phyloP scores from a whole-genome alignment of 2,113 vertebrate species.

The human region GRCh38 chr9:72611501-72612000 shows the following conservation, averaged over 20 bases:
- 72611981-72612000: background rate
- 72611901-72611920: background rate
- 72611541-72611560: background rate
- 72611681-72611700: background rate
- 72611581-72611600: background rate
- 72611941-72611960: background rate
- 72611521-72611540: background rate
- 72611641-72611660: background rate
- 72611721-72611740: slow-evolving; percentile 8
- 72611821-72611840: background rate
- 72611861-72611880: background rate
- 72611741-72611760: background rate
- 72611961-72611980: background rate
- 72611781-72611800: background rate
- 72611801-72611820: background rate
- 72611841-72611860: too few relatives aligned
- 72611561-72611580: background rate
- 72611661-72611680: background rate
- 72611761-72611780: background rate
- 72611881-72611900: background rate
- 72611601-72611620: background rate
- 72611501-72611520: background rate
- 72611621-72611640: background rate
- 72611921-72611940: background rate
- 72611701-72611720: background rate